Percentiles rank a stretch among this genome's conserved stretches.
These are phyloP conservation scores for Atherinomorus stipes DNA, from an alignment of 2,113 vertebrate species.

Conservation along the genomic window DNA sequence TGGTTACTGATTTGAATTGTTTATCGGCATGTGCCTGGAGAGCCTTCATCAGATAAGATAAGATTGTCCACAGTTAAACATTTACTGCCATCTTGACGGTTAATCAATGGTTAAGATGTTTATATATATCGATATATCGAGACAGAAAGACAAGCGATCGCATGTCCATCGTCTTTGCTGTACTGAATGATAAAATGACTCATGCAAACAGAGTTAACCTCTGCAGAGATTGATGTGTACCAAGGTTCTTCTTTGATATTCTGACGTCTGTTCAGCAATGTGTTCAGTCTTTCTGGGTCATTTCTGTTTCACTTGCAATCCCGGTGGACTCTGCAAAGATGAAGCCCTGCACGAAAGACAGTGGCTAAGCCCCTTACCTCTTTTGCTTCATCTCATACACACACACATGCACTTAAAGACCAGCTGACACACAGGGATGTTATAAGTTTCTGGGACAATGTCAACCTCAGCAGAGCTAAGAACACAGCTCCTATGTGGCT, in stretches of 20 bases:
- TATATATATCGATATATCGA: background rate
- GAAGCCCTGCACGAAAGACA: conserved; percentile 59
- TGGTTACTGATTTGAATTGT: too few species aligned
- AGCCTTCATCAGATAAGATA: background rate
- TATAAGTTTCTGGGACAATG: conserved; percentile 76
- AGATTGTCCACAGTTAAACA: background rate
- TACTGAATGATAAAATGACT: conserved; percentile 34
- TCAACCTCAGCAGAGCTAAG: conserved; percentile 59
- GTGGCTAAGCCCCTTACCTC: conserved; percentile 62
- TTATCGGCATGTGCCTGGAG: too few species aligned
- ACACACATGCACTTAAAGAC: conserved; percentile 41
- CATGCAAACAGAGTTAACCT: conserved; percentile 48
- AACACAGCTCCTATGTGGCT: conserved; percentile 33
- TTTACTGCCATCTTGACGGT: background rate
- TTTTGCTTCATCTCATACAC: conserved; percentile 62
- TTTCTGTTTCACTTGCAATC: conserved; percentile 66
- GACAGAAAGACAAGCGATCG: background rate
- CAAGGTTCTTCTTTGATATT: conserved; percentile 55
- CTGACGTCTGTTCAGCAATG: conserved; percentile 69
- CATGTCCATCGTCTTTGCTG: conserved; percentile 15
- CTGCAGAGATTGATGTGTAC: conserved; percentile 43
- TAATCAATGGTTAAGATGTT: too few species aligned
- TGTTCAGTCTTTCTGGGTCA: conserved; percentile 79
- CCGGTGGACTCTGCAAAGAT: conserved; percentile 62
- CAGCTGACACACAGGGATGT: conserved; percentile 67